Evolutionary conservation across 1,140 invertebrate genomes (phyloP).

Genomic region (Drosophila pruinosa): DNA sequence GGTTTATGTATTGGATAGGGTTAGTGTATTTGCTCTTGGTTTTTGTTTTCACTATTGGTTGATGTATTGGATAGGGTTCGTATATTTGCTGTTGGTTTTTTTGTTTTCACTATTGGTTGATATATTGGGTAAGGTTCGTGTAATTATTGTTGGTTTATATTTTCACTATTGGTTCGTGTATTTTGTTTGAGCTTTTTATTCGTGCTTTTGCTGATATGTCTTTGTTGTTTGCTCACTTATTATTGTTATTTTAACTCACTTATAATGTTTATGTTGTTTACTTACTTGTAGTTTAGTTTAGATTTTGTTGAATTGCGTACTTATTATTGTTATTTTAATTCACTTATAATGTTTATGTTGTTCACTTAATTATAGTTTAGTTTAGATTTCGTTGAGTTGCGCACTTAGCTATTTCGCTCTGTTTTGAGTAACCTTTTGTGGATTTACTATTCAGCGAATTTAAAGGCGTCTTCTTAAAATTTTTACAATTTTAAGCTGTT

Average conservation of each 20-base stretch:
- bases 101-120: too few relatives aligned
- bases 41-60: too few relatives aligned
- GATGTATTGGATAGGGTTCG: too few relatives aligned
- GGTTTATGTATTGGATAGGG: too few relatives aligned
- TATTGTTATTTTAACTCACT: neutral
- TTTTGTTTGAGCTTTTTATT: neutral
- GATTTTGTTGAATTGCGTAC: neutral
- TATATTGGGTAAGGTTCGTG: too few relatives aligned
- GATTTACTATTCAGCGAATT: too few relatives aligned
- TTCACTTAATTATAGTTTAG: slow-evolving; percentile 1
- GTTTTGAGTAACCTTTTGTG: neutral
- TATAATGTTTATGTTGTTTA: too few relatives aligned
- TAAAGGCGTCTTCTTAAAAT: too few relatives aligned
- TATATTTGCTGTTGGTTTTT: too few relatives aligned
- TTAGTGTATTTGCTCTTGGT: too few relatives aligned
- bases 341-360: too few relatives aligned
- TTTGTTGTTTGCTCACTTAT: neutral
- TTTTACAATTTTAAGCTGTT: neutral
- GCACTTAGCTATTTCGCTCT: neutral
- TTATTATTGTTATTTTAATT: neutral
- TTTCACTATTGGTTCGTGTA: neutral
- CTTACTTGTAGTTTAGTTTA: neutral
- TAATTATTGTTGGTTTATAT: too few relatives aligned
- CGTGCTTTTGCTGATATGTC: neutral
- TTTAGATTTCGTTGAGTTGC: neutral